Conservation (phyloP, 2,113 vertebrate genomes). For the Malurus melanocephalus region DNA sequence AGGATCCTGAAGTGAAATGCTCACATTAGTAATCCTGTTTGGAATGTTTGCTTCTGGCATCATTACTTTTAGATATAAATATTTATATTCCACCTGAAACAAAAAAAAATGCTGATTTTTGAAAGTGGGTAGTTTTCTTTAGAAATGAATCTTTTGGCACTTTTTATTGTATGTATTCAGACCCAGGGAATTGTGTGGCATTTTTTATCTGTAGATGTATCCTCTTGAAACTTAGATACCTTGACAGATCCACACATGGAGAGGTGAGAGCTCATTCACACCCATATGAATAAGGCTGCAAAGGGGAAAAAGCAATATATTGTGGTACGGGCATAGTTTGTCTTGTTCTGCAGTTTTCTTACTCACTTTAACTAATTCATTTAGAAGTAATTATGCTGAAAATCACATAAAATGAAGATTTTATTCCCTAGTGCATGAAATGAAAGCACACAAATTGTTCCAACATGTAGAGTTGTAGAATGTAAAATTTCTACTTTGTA, state of each 20-base stretch:
- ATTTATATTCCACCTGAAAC: conserved; percentile 69
- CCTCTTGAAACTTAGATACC: neutral
- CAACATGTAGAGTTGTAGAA: neutral
- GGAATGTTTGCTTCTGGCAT: conserved; percentile 60
- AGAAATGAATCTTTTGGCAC: conserved; percentile 57
- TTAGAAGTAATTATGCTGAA: conserved; percentile 47
- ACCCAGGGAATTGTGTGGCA: conserved; percentile 3
- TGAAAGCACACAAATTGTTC: conserved; percentile 7
- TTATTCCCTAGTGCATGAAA: conserved; percentile 11
- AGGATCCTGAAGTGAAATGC: neutral
- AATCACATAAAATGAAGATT: conserved; percentile 19
- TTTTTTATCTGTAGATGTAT: conserved; percentile 5
- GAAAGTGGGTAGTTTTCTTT: conserved; percentile 57
- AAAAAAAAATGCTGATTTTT: conserved; percentile 66
- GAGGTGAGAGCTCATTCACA: neutral
- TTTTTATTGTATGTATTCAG: conserved; percentile 42
- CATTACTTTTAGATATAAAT: conserved; percentile 63
- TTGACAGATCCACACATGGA: neutral
- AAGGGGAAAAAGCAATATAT: conserved; percentile 19
- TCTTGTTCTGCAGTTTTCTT: conserved; percentile 44
- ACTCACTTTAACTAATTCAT: conserved; percentile 29
- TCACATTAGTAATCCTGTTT: conserved; percentile 26
- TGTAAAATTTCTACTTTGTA: conserved; percentile 1
- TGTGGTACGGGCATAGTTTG: neutral
- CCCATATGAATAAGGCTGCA: neutral